These are phyloP conservation scores for Drosophila kokeensis DNA, from an alignment of 2,888 invertebrate genomes.

Conservation along the genomic window DNA sequence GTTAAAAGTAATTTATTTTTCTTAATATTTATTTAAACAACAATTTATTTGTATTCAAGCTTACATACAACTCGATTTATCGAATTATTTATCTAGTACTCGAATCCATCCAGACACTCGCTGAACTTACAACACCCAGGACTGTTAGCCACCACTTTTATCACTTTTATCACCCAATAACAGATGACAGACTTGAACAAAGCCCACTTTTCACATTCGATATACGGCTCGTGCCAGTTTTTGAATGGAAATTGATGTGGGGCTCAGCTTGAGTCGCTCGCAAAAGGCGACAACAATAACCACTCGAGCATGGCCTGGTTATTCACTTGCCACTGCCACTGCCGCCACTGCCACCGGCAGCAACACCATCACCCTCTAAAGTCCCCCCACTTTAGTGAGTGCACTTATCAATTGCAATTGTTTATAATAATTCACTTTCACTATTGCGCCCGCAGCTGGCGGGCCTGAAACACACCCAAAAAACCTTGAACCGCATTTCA, in stretches of 20 bases:
- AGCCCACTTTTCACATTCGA: constrained; percentile 34
- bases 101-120: background rate
- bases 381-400: constrained; percentile 13
- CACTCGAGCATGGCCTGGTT: constrained; percentile 43
- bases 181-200: constrained; percentile 18
- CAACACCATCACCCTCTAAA: background rate
- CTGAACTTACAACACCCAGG: background rate
- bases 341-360: background rate
- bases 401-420: constrained; percentile 73
- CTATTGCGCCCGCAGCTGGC: constrained; percentile 49
- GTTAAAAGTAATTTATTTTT: background rate
- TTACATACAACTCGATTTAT: background rate
- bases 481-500: constrained; percentile 60
- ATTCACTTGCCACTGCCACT: background rate
- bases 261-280: constrained; percentile 8
- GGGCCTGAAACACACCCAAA: constrained; percentile 26
- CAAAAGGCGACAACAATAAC: constrained; percentile 35
- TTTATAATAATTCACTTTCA: constrained; percentile 73
- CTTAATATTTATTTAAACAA: background rate
- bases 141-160: background rate
- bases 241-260: constrained; percentile 35
- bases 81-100: background rate
- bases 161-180: constrained; percentile 5
- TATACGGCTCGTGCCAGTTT: constrained; percentile 33
- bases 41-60: background rate